These are phyloP conservation scores for Aelia acuminata DNA, from an alignment of 2,888 invertebrate genomes.

Conservation along the genomic window DNA sequence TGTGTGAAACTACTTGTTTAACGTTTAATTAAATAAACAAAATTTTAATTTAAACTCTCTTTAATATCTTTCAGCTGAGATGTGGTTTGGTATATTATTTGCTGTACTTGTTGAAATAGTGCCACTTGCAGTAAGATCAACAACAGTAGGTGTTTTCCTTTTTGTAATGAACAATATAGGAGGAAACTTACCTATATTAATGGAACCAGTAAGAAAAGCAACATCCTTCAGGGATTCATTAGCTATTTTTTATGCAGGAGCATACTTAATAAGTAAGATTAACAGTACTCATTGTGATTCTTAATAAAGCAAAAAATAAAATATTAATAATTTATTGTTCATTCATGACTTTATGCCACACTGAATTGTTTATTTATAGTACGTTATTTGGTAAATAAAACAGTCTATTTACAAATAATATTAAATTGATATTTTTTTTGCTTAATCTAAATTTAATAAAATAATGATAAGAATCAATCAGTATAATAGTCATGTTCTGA, in stretches of 20 bases:
- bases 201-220: constrained; percentile 86
- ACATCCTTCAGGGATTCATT: constrained; percentile 88
- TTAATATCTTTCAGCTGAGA: constrained; percentile 79
- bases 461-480: background rate
- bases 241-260: constrained; percentile 90
- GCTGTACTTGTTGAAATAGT: constrained; percentile 92
- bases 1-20: background rate
- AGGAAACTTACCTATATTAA: constrained; percentile 89
- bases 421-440: background rate
- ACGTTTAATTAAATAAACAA: background rate
- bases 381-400: background rate
- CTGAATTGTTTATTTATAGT: background rate
- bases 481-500: background rate
- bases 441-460: too few species aligned
- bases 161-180: constrained; percentile 95
- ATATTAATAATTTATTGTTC: background rate
- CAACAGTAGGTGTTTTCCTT: constrained; percentile 87
- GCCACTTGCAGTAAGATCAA: constrained; percentile 84
- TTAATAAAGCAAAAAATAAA: background rate
- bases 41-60: too few species aligned
- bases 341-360: too few species aligned
- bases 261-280: constrained; percentile 87
- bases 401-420: background rate
- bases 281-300: background rate
- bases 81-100: constrained; percentile 95